Conservation (phyloP, 1,140 invertebrate genomes). For the Pachyrhynchus sulphureomaculatus region DNA sequence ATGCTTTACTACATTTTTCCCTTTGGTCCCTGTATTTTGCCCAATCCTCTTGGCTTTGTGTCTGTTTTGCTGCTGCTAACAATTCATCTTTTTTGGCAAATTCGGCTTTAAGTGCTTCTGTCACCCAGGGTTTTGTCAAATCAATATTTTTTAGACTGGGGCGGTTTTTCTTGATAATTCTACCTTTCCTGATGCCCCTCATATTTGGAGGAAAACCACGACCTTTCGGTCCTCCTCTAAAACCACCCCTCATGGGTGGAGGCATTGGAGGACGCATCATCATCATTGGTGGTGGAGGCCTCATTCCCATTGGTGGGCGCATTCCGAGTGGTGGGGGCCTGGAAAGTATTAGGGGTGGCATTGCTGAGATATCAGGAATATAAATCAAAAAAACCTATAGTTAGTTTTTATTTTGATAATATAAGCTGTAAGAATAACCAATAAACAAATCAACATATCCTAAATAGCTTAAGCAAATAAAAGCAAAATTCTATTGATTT, state of each 20-base stretch:
- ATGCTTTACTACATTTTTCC: slow-evolving; percentile 48
- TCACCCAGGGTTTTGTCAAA: slow-evolving; percentile 49
- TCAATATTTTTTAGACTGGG: slow-evolving; percentile 42
- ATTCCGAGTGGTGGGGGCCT: slow-evolving; percentile 38
- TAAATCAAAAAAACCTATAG: background rate
- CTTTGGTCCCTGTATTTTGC: slow-evolving; percentile 46
- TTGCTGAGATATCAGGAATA: slow-evolving; percentile 5
- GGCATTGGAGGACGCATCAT: slow-evolving; percentile 35
- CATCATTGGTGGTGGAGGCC: slow-evolving; percentile 43
- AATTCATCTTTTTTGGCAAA: slow-evolving; percentile 48
- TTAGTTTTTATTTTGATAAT: background rate
- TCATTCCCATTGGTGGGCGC: slow-evolving; percentile 39
- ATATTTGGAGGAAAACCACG: slow-evolving; percentile 25
- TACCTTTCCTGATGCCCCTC: slow-evolving; percentile 35
- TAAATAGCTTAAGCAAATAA: too few species aligned
- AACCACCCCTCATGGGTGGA: slow-evolving; percentile 34
- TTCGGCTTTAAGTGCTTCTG: slow-evolving; percentile 44
- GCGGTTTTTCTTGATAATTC: slow-evolving; percentile 43
- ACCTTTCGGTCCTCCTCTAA: slow-evolving; percentile 27
- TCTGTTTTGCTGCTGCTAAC: slow-evolving; percentile 42
- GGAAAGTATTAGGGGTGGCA: background rate
- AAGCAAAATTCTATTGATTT: too few species aligned
- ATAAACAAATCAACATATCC: too few species aligned
- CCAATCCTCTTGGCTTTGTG: slow-evolving; percentile 48
- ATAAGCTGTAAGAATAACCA: too few species aligned